Base-by-base conservation (phyloP, 2,888 invertebrate species). In the Ptycholaimellus sp. region DNA sequence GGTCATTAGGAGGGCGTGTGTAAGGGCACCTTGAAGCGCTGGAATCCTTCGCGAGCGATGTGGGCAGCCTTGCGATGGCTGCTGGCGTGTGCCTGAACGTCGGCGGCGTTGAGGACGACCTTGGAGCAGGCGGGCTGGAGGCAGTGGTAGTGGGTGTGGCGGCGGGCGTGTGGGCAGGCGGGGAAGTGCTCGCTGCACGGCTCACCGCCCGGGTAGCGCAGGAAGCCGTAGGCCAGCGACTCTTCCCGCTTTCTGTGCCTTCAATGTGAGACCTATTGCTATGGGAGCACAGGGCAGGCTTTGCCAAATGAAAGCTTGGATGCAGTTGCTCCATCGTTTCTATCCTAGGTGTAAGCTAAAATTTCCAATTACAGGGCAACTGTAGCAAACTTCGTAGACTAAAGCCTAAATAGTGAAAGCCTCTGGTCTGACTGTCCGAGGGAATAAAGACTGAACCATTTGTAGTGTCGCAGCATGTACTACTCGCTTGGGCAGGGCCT, bases 21-120 rank as follows among this genome's bases (percentile, higher is more conserved):
- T n/a, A n/a, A n/a, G n/a, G n/a, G n/a, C n/a, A n/a, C n/a, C n/a
- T n/a, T n/a, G n/a, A n/a, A n/a, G 49, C 93, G 69, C 56, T 87
- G 85, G 64, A 93, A 93, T 1, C 93, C 93, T 60, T 90, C 87
- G 56, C 85, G 83, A 39, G 85, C 80, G 51, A 93, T 90, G 17
- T 87, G 87, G 0, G 83, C 82, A 60, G 90, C 87, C 59, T 93
- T 93, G 38, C 87, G 72, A 61, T 93, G 93, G 61, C 87, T 90
- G 63, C 90, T 90, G 3, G 90, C 85, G 61, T 93, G 93, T 90
- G 90, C 90, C 64, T 93, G 90, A 3, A 90, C 90, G 61, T 93
- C 93, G 34, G 85, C 87, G 3, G 93, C 93, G 52, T 85, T 85
- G 57, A 93, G 87, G 66, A 93, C 93, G 1, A 85, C 81, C 67